Evolutionary conservation across 1,140 invertebrate species (phyloP).

Genomic region (Marisa cornuarietis): DNA sequence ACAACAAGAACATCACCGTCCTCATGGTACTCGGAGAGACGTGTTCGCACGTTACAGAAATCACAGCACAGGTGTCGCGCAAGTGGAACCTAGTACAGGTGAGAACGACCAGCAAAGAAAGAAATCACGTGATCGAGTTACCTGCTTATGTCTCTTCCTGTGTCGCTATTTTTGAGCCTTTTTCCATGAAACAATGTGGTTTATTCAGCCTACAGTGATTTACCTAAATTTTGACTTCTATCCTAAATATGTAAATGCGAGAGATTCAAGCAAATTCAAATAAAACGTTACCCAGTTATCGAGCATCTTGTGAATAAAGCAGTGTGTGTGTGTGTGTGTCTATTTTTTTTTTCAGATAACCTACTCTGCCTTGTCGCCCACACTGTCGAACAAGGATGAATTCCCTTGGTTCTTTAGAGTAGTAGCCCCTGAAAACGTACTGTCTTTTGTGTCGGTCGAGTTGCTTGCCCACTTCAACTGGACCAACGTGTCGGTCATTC

Average conservation of each 20-base stretch:
- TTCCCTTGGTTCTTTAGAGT: slow-evolving; percentile 48
- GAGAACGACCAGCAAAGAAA: slow-evolving; percentile 64
- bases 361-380: slow-evolving; percentile 49
- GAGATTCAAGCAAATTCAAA: no score
- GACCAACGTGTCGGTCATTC: slow-evolving; percentile 33
- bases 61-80: slow-evolving; percentile 96
- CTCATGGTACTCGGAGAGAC: slow-evolving; percentile 85
- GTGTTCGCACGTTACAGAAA: slow-evolving; percentile 97
- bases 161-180: no score
- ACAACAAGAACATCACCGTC: slow-evolving; percentile 77
- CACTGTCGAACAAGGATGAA: slow-evolving; percentile 36
- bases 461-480: slow-evolving; percentile 33
- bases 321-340: slow-evolving; percentile 4
- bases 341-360: slow-evolving; percentile 33
- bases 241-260: background rate
- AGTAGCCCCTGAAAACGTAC: slow-evolving; percentile 35
- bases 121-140: background rate
- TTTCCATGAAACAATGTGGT: no score
- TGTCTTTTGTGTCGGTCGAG: slow-evolving; percentile 26
- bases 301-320: background rate
- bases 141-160: background rate
- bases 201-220: no score
- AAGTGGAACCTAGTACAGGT: slow-evolving; percentile 99
- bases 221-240: background rate
- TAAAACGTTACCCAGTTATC: no score